phyloP scores from a whole-genome alignment of 2,797 vertebrate genomes.

The Graptemys geographica region DNA sequence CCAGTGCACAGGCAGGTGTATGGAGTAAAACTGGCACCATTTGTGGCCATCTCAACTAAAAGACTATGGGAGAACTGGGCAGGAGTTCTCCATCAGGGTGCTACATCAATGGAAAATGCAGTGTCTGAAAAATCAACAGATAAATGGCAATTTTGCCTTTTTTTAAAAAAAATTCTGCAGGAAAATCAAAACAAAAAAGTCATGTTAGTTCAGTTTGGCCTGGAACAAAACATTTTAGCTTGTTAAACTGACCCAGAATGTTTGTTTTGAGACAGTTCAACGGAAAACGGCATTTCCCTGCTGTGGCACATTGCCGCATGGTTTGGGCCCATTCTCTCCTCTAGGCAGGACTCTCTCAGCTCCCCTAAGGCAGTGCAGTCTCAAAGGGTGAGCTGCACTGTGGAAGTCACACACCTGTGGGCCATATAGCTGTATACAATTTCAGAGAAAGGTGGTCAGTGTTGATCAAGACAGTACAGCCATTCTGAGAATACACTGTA shows the following conservation, averaged over 20 bases:
- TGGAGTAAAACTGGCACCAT: neutral
- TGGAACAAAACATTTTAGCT: conserved; percentile 48
- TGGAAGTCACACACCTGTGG: neutral
- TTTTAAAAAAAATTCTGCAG: conserved; percentile 49
- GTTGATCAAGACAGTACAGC: neutral
- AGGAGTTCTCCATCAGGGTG: conserved; percentile 38
- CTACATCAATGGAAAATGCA: no score
- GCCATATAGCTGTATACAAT: neutral
- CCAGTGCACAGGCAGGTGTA: neutral
- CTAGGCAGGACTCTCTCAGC: neutral
- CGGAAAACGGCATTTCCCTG: conserved; percentile 62
- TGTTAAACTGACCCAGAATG: conserved; percentile 51
- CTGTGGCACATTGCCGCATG: neutral
- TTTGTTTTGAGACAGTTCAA: conserved; percentile 70
- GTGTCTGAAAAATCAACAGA: neutral
- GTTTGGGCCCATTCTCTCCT: conserved; percentile 19
- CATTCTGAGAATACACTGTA: neutral
- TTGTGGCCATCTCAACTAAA: neutral
- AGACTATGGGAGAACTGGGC: neutral
- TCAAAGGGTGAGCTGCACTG: no score
- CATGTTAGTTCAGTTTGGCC: conserved; percentile 68
- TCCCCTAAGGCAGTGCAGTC: no score
- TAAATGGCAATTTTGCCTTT: conserved; percentile 49
- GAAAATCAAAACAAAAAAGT: conserved; percentile 72
- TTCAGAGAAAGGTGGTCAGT: neutral